phyloP scores from a whole-genome alignment of 2,888 invertebrate species.

The Camptogramma bilineatum region DNA sequence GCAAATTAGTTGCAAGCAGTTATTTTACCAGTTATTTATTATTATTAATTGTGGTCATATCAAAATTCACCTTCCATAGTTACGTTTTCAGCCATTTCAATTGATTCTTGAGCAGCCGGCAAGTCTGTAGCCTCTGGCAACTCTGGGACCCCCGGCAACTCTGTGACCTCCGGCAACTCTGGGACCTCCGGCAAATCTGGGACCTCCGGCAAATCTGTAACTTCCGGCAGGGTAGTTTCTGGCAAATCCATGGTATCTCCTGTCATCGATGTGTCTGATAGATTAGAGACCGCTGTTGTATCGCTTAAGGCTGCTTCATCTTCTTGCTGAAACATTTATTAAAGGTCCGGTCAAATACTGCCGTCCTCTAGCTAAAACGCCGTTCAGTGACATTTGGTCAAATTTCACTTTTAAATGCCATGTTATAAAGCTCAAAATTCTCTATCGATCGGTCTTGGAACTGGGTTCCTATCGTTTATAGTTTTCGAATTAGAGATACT shows the following conservation, averaged over 20 bases:
- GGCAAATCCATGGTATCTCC: constrained; percentile 6
- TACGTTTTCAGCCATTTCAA: constrained; percentile 14
- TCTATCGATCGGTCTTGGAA: no score
- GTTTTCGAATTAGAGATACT: no score
- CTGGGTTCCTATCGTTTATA: no score
- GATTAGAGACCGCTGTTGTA: not conserved
- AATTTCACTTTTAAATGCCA: no score
- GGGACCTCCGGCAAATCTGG: constrained; percentile 7
- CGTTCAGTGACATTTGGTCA: no score
- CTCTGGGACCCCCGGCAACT: not conserved
- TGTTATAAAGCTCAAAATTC: no score
- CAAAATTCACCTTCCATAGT: constrained; percentile 10
- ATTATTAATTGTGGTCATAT: not conserved
- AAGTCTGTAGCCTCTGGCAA: not conserved
- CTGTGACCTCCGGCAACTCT: constrained; percentile 1
- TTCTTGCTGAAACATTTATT: not conserved
- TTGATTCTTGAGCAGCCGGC: constrained; percentile 8
- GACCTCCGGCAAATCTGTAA: constrained; percentile 15
- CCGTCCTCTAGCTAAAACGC: no score
- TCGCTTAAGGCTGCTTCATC: not conserved
- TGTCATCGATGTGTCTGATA: not conserved
- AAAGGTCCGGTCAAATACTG: no score
- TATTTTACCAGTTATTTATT: not conserved
- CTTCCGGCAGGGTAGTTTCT: constrained; percentile 8
- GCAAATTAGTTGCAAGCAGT: no score